phyloP scores from a whole-genome alignment of 1,140 invertebrate genomes.

The Gryon sp. region DNA sequence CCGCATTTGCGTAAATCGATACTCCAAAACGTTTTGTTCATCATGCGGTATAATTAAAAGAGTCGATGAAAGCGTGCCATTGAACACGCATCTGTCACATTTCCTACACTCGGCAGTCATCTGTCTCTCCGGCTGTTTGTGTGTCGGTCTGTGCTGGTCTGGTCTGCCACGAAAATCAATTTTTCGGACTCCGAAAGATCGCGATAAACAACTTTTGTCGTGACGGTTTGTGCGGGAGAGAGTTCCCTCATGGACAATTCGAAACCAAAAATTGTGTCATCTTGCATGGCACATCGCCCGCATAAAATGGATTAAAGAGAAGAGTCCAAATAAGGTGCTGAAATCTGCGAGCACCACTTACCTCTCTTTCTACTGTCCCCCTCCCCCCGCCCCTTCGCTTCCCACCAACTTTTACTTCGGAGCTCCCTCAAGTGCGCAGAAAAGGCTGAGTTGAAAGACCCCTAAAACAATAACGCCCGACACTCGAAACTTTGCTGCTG shows the following conservation, averaged over 20 bases:
- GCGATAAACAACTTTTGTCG: not conserved
- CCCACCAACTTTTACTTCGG: too few relatives aligned
- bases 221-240: not conserved
- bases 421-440: slow-evolving; percentile 29
- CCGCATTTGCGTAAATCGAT: too few relatives aligned
- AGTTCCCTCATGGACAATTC: too few relatives aligned
- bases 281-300: slow-evolving; percentile 11
- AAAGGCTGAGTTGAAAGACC: slow-evolving; percentile 51
- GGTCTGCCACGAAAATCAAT: slow-evolving; percentile 13
- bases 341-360: slow-evolving; percentile 17
- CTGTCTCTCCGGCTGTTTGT: not conserved
- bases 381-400: too few relatives aligned
- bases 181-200: slow-evolving; percentile 43
- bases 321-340: slow-evolving; percentile 37
- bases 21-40: not conserved
- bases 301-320: slow-evolving; percentile 37
- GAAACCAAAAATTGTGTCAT: slow-evolving; percentile 9
- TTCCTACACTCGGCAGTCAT: slow-evolving; percentile 16
- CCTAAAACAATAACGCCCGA: slow-evolving; percentile 44
- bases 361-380: too few relatives aligned
- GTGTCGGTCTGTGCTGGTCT: too few relatives aligned
- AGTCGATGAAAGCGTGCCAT: slow-evolving; percentile 22
- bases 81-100: slow-evolving; percentile 26
- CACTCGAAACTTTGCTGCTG: slow-evolving; percentile 38
- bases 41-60: slow-evolving; percentile 12